A percentile compares a stretch with the other conserved stretches of the same genome.
These are phyloP conservation scores for Cataglyphis hispanica DNA, from an alignment of 1,140 invertebrate species.

Conservation along the genomic window DNA sequence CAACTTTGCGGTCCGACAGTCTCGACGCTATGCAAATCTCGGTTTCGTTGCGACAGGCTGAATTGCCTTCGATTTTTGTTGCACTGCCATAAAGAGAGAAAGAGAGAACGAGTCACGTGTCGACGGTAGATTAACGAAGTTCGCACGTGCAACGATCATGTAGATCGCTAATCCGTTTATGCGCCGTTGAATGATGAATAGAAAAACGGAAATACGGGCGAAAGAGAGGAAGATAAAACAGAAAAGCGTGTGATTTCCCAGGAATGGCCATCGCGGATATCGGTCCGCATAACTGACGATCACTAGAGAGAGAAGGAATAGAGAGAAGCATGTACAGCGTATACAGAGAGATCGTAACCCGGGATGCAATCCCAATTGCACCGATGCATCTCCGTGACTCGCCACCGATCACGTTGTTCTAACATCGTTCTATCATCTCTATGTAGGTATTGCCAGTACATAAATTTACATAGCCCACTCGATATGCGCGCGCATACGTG, in stretches of 20 bases:
- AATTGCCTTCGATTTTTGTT: neutral
- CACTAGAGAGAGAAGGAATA: neutral
- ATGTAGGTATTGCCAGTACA: constrained; percentile 31
- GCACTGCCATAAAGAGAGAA: too few relatives aligned
- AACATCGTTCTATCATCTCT: constrained; percentile 30
- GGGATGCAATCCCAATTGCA: constrained; percentile 35
- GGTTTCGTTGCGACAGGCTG: neutral
- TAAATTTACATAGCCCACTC: constrained; percentile 21
- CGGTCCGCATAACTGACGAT: constrained; percentile 25
- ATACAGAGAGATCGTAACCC: constrained; percentile 40
- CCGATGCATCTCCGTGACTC: constrained; percentile 48
- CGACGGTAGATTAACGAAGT: constrained; percentile 2
- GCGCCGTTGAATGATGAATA: neutral
- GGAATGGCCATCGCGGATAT: constrained; percentile 28
- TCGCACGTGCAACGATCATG: constrained; percentile 4
- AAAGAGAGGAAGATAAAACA: constrained; percentile 7
- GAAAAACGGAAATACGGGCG: neutral
- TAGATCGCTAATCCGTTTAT: constrained; percentile 11
- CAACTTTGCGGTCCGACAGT: neutral
- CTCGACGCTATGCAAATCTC: neutral
- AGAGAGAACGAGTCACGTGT: constrained; percentile 11
- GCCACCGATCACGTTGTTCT: constrained; percentile 38
- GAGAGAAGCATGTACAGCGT: constrained; percentile 35
- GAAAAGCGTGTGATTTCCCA: constrained; percentile 47
- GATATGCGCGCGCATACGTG: neutral